A percentile compares a stretch with the other conserved stretches of the same genome.
These are phyloP conservation scores for Heliothis virescens DNA, from an alignment of 1,140 invertebrate genomes.

Conservation along the genomic window DNA sequence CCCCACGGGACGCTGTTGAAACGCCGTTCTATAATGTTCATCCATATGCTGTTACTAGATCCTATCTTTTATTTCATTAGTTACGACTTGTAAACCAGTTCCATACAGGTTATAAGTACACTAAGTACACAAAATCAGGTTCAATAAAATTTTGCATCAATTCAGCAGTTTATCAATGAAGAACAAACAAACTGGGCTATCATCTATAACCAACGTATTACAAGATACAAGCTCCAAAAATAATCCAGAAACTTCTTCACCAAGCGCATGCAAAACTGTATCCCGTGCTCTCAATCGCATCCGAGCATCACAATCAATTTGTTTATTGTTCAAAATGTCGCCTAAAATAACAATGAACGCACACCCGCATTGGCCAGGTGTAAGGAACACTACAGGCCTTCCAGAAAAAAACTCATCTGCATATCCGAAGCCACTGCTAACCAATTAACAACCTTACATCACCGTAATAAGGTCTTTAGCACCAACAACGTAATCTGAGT, in stretches of 20 bases:
- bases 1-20: too few species aligned
- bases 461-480: slow-evolving; percentile 11
- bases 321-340: slow-evolving; percentile 35
- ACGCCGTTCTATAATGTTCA: too few species aligned
- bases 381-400: slow-evolving; percentile 18
- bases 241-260: neutral
- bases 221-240: neutral
- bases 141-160: too few species aligned
- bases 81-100: too few species aligned
- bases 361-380: slow-evolving; percentile 50
- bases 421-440: slow-evolving; percentile 3
- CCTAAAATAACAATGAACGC: slow-evolving; percentile 41
- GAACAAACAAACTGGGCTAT: too few species aligned
- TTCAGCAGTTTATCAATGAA: too few species aligned
- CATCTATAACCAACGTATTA: neutral
- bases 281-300: neutral
- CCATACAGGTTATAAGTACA: too few species aligned
- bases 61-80: too few species aligned
- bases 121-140: too few species aligned
- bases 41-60: too few species aligned
- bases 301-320: slow-evolving; percentile 36
- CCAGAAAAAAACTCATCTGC: slow-evolving; percentile 35
- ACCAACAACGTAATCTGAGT: neutral
- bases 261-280: slow-evolving; percentile 6
- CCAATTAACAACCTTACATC: slow-evolving; percentile 27